Base-by-base conservation (phyloP, 2,797 vertebrate genomes). In the Pipistrellus pipistrellus region DNA sequence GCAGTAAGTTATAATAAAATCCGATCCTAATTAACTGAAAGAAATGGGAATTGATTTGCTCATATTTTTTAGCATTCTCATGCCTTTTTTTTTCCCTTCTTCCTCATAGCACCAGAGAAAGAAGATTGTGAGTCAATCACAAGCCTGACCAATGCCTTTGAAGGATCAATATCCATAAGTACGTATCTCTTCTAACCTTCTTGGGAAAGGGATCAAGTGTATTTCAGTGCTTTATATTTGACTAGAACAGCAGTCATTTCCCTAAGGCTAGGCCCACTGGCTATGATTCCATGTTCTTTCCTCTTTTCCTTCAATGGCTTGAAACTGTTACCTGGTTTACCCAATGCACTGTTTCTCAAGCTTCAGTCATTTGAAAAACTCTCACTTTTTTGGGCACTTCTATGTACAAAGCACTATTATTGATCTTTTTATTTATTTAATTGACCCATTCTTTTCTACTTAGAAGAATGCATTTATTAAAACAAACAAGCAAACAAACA, bases 91-190 rank as follows among this genome's bases (percentile, higher is more conserved):
- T 41, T 44, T 51, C n/a, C n/a, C n/a, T 9, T 44, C 78, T 83
- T 10, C 10, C 15, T 66, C 38, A n/a, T 13, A 97, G 97, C 97
- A 68, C 93, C 96, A 1, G 18, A 0, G 0, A 25, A 13, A 35
- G 94, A 97, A 95, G 97, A 97, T 1, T 97, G 97, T 21, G 2
- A 88, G 0, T 93, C 94, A 3, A 91, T 97, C 85, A 97, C 97
- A 69, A 96, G 96, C 64, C 83, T 97, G 77, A 95, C 97, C 41
- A 97, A 95, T 27, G 20, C 95, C 86, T 97, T 97, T 46, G 97
- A 96, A 0, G 97, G 97, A 89, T 83, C 3, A 0, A 71, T 97
- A 41, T 96, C 96, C 80, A 97, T 97, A 94, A 96, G 97, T 97
- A 96, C 0, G 92, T 95, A 90, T 46, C 48, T 57, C 55, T 83